Evolutionary conservation across 2,888 invertebrate species (phyloP).

Genomic region (Tyria jacobaeae): DNA sequence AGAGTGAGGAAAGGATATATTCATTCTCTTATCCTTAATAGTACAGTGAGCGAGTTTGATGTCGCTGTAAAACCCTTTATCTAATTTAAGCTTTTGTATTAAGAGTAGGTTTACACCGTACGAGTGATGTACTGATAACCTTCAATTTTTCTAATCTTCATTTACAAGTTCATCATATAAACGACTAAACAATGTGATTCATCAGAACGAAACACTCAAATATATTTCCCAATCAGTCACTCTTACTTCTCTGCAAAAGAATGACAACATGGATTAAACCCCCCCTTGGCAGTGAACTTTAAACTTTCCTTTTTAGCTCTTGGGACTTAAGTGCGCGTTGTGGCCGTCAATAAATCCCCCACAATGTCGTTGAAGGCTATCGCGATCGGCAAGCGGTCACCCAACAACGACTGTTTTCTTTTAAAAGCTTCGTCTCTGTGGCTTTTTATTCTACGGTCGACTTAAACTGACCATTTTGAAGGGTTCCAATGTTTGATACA

Average conservation of each 20-base stretch:
- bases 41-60: too few species aligned
- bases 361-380: conserved; percentile 51
- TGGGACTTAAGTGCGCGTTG: conserved; percentile 52
- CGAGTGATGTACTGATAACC: too few species aligned
- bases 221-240: conserved; percentile 29
- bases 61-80: too few species aligned
- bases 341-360: conserved; percentile 53
- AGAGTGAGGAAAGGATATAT: too few species aligned
- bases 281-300: conserved; percentile 37
- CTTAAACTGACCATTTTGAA: conserved; percentile 41
- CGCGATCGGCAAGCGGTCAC: conserved; percentile 53
- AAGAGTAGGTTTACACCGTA: too few species aligned
- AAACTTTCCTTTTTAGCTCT: conserved; percentile 57
- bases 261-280: conserved; percentile 40
- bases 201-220: not conserved
- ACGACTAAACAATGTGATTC: not conserved
- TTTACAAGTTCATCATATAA: too few species aligned
- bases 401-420: conserved; percentile 54
- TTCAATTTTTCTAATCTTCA: too few species aligned
- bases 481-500: conserved; percentile 43
- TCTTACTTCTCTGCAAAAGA: conserved; percentile 33
- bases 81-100: too few species aligned
- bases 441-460: conserved; percentile 50
- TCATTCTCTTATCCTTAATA: too few species aligned
- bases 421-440: conserved; percentile 44